Base-by-base conservation (phyloP, 2,113 vertebrate species). In the Paramormyrops kingsleyae region DNA sequence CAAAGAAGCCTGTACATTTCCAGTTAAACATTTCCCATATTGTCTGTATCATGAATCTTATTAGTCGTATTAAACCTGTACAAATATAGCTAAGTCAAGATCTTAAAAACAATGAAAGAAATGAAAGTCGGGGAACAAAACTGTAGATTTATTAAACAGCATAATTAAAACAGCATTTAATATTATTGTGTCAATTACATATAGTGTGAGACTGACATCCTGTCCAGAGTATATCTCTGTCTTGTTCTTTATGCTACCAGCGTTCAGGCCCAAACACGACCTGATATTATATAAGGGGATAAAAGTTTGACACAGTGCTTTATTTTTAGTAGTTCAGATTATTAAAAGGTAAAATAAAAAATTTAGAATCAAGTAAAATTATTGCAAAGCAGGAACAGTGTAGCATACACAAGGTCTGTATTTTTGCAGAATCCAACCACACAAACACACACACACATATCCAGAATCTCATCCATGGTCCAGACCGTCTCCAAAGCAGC, bases 1-100 rank as follows among this genome's bases (percentile, higher is more conserved):
- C 42, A 83, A 42, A 13, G 80, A 42, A 10, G 80, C 39, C 94
- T 93, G 95, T 96, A 96, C 95, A 96, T 96, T 94, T 96, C 96
- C 95, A 95, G 94, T 95, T 92, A 3, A 92, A 87, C 85, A 90
- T 94, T 95, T 94, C 92, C 83, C 50, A 80, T 42, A 80, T 27
- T 70, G n/a, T 70, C 3, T 70, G 8, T 80, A 19, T 80, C 31
- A 42, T 80, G 4, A 80, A 39, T 80, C 5, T 80, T 80, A 80
- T 80, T 42, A 42, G 17, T 19, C 35, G 8, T 19, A 80, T 19
- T 80, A 8, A 42, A 42, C 3, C 74, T 80, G 35, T 8, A 80
- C 74, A 39, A 39, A 39, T 77, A 39, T 39, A 77, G 31, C 2
- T 39, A 77, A 39, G 70, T 77, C 70, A 77, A 77, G 70, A 77